Conservation (phyloP, 92 coral and sea anemone species). For the Palythoa heliodiscus region DNA sequence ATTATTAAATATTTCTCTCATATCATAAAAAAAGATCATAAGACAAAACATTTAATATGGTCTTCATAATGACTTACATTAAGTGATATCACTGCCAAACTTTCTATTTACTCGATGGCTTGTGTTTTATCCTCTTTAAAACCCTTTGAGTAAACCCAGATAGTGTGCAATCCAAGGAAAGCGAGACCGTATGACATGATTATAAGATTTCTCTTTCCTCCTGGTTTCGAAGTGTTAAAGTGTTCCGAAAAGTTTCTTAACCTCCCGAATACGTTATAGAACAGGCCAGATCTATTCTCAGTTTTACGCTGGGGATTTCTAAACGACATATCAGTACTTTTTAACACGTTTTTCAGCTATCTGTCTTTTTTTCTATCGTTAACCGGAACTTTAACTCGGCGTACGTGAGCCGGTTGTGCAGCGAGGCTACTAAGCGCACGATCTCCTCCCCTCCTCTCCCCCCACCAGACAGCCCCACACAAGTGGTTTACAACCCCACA, state of each 20-base stretch:
- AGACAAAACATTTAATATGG: not conserved
- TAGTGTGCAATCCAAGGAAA: constrained; percentile 77
- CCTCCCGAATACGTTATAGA: constrained; percentile 44
- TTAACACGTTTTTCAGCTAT: too few relatives aligned
- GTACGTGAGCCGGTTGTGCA: not conserved
- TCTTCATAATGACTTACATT: not conserved
- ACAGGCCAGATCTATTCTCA: constrained; percentile 35
- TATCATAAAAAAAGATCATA: too few relatives aligned
- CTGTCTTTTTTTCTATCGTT: not conserved
- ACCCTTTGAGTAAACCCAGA: constrained; percentile 77
- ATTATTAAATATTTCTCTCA: too few relatives aligned
- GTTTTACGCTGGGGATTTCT: constrained; percentile 9
- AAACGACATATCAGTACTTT: constrained; percentile 1
- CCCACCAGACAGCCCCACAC: not conserved
- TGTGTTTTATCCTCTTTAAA: constrained; percentile 26
- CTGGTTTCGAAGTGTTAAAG: constrained; percentile 66
- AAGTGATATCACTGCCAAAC: not conserved
- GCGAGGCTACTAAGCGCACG: not conserved
- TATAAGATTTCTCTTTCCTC: constrained; percentile 75
- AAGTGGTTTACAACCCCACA: not conserved
- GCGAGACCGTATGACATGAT: constrained; percentile 65
- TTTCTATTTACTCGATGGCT: not conserved
- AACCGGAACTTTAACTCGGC: not conserved
- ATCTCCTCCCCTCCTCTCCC: not conserved
- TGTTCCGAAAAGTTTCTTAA: constrained; percentile 35